Percentiles rank a stretch among this genome's conserved stretches.
Evolutionary conservation across 2,113 vertebrate genomes (phyloP).

Genomic region (Apus apus): DNA sequence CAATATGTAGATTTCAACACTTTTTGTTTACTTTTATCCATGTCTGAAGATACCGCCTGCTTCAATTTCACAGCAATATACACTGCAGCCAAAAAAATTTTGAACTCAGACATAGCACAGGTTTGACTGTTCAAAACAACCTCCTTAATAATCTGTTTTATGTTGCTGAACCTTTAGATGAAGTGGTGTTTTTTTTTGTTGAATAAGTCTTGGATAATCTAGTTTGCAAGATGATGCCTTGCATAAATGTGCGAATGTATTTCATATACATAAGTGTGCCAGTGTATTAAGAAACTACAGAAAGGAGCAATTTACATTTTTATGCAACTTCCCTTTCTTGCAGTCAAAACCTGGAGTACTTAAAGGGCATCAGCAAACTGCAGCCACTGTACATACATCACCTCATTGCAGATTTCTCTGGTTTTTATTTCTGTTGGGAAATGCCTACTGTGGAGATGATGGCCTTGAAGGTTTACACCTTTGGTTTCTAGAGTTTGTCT

Average conservation of each 20-base stretch:
- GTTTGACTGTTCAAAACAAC: neutral
- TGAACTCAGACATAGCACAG: neutral
- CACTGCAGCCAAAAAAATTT: neutral
- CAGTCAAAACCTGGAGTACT: neutral
- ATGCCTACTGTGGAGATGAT: neutral
- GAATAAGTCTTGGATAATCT: neutral
- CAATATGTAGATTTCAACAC: neutral
- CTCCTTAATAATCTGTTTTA: neutral
- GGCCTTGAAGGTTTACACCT: neutral
- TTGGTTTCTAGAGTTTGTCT: neutral
- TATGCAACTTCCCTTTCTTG: neutral
- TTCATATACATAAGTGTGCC: neutral
- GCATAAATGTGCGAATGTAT: neutral
- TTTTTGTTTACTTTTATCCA: slow-evolving; percentile 6
- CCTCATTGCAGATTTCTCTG: neutral
- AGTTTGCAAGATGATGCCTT: neutral
- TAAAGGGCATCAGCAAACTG: neutral
- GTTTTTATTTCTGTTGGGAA: neutral
- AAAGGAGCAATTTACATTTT: neutral
- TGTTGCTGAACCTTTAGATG: neutral
- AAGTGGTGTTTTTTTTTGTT: neutral
- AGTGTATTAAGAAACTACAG: neutral
- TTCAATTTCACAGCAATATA: slow-evolving; percentile 5
- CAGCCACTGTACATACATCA: neutral
- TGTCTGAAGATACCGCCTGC: neutral